Evolutionary conservation across 2,888 invertebrate species (phyloP), one percentile per base, ranked within the genome.

Genomic region (Drosophila putrida): DNA sequence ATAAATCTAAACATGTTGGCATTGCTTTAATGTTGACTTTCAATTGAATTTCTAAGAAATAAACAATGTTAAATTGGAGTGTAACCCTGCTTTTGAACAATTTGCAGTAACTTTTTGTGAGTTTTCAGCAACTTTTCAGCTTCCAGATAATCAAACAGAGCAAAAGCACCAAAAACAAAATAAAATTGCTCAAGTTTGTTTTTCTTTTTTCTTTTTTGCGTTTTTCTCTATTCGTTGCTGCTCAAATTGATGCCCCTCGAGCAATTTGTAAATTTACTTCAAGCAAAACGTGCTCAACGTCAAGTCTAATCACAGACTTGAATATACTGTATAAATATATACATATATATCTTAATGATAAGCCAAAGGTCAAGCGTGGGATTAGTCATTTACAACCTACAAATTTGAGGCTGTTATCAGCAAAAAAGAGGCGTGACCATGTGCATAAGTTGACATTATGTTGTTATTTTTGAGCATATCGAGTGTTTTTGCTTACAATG

Each of bases 361-460:
- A 20, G 47, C 0, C 47, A 58, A 20, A 49, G n/a, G 27, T 51
- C 51, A 43, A 43, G 41, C 44, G 57, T 53, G 20, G 44, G 72
- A 54, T 70, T 58, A 41, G 70, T 69, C 58, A 75, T 57, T 31
- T 54, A 66, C 43, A 53, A 15, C 4, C 6, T 15, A 41, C 11
- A 27, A 20, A 55, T 27, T 25, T 20, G 0, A 41, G 43, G 51
- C 75, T 75, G 62, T 62, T 70, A 73, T 27, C 27, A 39, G 25
- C 11, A n/a, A 35, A n/a, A 35, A 36, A 28, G 31, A 28, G 31
- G 35, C 28, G 53, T 43, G 54, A 33, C 36, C n/a, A 50, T 41
- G 8, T 15, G 33, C 15, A 60, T 46, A 47, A 43, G 39, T 43
- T 44, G 27, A 60, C 35, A 13, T 27, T 25, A 6, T 20, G 25